Conservation (phyloP, 2,888 invertebrate genomes). For the Creontiades dilutus region DNA sequence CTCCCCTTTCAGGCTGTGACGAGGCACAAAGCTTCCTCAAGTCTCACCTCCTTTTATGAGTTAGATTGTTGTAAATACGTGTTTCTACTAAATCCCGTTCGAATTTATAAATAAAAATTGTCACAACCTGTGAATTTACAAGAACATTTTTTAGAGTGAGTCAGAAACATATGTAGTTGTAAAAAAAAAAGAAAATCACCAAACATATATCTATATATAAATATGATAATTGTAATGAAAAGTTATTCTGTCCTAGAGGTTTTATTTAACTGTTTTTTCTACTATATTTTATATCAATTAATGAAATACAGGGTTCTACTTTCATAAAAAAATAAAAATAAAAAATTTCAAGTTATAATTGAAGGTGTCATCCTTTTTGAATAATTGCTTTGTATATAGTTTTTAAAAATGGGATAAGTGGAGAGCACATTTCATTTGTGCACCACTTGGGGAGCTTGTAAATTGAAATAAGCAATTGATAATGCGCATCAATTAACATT, state of each 20-base stretch:
- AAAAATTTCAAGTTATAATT: conserved; percentile 40
- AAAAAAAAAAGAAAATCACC: not conserved
- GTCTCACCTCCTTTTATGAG: conserved; percentile 52
- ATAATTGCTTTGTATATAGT: conserved; percentile 56
- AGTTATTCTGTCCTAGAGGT: conserved; percentile 51
- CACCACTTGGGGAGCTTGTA: not conserved
- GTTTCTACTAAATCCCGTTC: not conserved
- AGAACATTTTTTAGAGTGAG: conserved; percentile 2
- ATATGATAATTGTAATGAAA: not conserved
- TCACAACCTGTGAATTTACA: not conserved
- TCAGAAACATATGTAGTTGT: conserved; percentile 27
- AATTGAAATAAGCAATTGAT: not conserved
- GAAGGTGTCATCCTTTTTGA: not conserved
- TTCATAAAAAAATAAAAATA: conserved; percentile 35
- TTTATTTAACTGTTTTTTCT: conserved; percentile 61
- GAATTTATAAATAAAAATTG: conserved; percentile 45
- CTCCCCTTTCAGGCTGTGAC: conserved; percentile 64
- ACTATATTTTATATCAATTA: conserved; percentile 67
- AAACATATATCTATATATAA: conserved; percentile 17
- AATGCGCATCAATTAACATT: conserved; percentile 15
- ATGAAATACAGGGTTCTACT: conserved; percentile 70
- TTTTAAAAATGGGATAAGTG: not conserved
- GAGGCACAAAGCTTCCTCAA: conserved; percentile 66
- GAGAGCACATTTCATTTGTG: not conserved
- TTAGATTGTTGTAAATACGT: conserved; percentile 12